Evolutionary conservation across 2,113 vertebrate species (phyloP), one percentile per base, ranked within the genome.

Genomic region (Turnix velox): DNA sequence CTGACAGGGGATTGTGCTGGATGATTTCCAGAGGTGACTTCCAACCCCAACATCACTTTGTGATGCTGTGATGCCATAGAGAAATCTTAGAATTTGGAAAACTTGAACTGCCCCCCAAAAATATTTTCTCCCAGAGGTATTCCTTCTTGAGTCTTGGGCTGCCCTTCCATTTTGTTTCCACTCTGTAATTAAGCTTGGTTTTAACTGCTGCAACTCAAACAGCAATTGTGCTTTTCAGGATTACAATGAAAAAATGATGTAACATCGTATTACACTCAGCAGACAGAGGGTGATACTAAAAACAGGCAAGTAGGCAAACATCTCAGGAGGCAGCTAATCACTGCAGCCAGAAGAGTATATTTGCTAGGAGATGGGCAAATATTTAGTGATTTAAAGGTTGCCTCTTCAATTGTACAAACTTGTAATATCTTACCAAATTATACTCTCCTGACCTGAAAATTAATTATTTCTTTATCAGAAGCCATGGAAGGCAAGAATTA

Each of bases 381-480:
- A 96, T 95, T 96, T 96, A 92, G 89, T 74, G 59, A 91, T 92
- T 89, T 92, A 93, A 96, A 93, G 71, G 89, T 92, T 94, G 77
- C 89, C 84, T 63, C 71, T 92, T 84, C 89, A 96, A 91, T 79
- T 95, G 66, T 76, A 91, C 74, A 62, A 71, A 67, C 62, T 93
- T 82, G 45, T 8, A 91, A 79, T 25, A 10, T 85, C 78, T 89
- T 80, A 57, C 28, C 28, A 63, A 87, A 87, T 84, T 63, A 54
- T 42, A 62, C 9, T 69, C 12, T 82, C 35, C 30, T 61, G 58
- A 37, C 30, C 54, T 95, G 83, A 78, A 89, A 84, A 55, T 20
- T 52, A 78, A 82, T 84, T 89, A 71, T 82, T 93, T 45, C 66
- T 65, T 79, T 46, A 78, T 76, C 19, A 72, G 28, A 73, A 91